phyloP scores from a whole-genome alignment of 2,113 vertebrate genomes.

The Delphinapterus leucas region DNA sequence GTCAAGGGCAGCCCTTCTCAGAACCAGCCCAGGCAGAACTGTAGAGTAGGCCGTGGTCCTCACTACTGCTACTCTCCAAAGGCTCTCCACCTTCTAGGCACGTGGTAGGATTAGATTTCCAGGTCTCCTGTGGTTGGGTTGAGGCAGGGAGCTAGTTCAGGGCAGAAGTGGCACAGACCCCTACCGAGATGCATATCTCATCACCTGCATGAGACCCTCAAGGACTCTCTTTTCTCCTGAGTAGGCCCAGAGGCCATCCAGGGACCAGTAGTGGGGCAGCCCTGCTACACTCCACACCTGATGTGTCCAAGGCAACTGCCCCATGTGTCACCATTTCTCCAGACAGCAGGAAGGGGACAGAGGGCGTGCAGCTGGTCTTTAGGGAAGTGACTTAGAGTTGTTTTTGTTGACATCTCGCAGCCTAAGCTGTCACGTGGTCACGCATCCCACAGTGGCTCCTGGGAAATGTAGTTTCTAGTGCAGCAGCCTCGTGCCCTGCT shows the following conservation, averaged over 20 bases:
- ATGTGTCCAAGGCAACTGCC: background rate
- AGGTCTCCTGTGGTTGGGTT: background rate
- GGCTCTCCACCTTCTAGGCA: background rate
- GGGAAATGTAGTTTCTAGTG: background rate
- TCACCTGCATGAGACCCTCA: background rate
- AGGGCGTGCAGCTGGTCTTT: background rate
- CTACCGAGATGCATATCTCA: background rate
- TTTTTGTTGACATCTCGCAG: background rate
- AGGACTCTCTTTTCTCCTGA: background rate
- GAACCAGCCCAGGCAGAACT: background rate
- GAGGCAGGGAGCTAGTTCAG: background rate
- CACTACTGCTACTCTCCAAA: background rate
- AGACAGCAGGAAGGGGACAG: background rate
- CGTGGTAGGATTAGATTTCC: background rate
- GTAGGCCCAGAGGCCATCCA: background rate
- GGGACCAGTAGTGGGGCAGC: background rate
- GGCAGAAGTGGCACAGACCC: background rate
- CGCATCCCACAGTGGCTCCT: fast-evolving
- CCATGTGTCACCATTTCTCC: background rate
- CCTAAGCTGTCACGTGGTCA: background rate
- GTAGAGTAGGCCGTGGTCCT: too few relatives aligned
- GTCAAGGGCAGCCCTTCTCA: too few relatives aligned
- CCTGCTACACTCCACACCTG: fast-evolving
- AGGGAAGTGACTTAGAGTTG: background rate
- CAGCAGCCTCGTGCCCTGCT: background rate